Evolutionary conservation across 2,113 vertebrate species (phyloP), one percentile per base, ranked within the genome.

Genomic region (Gallinago paraguaiae): DNA sequence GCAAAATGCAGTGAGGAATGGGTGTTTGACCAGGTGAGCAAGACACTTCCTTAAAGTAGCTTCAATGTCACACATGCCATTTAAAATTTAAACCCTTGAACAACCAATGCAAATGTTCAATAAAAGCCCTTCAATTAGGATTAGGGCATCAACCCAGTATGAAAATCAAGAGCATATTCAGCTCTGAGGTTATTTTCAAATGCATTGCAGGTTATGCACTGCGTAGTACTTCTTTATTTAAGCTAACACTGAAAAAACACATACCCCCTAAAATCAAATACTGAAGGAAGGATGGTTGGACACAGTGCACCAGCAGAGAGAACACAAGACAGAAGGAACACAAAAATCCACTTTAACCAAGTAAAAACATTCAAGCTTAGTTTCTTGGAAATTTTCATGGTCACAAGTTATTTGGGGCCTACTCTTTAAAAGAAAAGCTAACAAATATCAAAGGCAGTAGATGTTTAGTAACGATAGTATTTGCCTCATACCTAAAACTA

Each of bases 21-120:
- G 99, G 99, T 99, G 99, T 99, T 99, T 99, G 99, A 99, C 99
- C 99, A 99, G 99, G 99, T 99, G 97, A 99, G 99, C 98, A 97
- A 99, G 98, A 99, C 98, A 99, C 98, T 98, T 98, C 97, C 98
- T 99, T 98, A 99, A 98, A 96, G 94, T 90, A 98, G 98, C 98
- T 97, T 97, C 98, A 98, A 98, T 99, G 99, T 99, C 99, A 99
- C 99, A 99, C 98, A 98, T 99, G 99, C 99, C 99, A 98, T 97
- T 97, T 98, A 50, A 94, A 96, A 57, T 81, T 92, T 83, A 78
- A 92, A 78, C 85, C 16, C 86, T 88, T 93, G 53, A 93, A 93
- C 4, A 41, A 91, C 24, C 81, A 81, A 74, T 43, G 92, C 71
- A 70, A 82, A 70, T 20, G 46, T 46, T 46, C 46, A 46, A 46